phyloP scores from a whole-genome alignment of 2,888 invertebrate genomes.

The Lissonota sp. region DNA sequence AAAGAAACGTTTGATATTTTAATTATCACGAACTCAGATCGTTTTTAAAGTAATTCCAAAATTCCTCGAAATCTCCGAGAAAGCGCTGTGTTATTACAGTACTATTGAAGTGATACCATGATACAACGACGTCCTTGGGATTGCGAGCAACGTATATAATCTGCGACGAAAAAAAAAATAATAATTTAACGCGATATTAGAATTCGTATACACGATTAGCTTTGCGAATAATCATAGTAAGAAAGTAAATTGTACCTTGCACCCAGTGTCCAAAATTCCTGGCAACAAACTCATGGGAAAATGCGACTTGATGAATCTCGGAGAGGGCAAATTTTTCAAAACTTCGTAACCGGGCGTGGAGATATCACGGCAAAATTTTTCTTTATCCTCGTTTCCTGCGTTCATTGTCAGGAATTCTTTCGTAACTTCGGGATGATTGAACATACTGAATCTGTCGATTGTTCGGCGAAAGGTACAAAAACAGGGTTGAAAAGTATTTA shows the following conservation, averaged over 20 bases:
- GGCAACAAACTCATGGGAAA: conserved; percentile 30
- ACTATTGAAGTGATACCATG: conserved; percentile 75
- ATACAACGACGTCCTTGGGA: conserved; percentile 79
- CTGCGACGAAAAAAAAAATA: conserved; percentile 60
- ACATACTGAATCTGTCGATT: conserved; percentile 87
- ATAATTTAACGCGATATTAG: background rate
- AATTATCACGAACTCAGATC: conserved; percentile 72
- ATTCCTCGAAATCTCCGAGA: conserved; percentile 73
- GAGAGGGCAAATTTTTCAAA: conserved; percentile 73
- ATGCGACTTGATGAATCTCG: conserved; percentile 34
- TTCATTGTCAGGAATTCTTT: conserved; percentile 87
- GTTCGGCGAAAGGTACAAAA: no score
- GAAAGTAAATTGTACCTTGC: conserved; percentile 4
- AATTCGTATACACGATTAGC: background rate
- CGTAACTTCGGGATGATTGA: conserved; percentile 88
- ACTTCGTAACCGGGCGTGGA: conserved; percentile 87
- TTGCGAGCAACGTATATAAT: conserved; percentile 78
- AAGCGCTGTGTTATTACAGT: conserved; percentile 74
- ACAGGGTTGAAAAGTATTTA: background rate
- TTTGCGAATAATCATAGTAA: background rate
- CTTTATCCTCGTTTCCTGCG: conserved; percentile 84
- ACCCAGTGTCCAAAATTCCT: conserved; percentile 28
- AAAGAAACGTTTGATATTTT: conserved; percentile 22
- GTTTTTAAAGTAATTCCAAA: conserved; percentile 77
- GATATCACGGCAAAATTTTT: conserved; percentile 86